Base-by-base conservation (phyloP, 1,140 invertebrate species). In the Drosophila fuyamai region DNA sequence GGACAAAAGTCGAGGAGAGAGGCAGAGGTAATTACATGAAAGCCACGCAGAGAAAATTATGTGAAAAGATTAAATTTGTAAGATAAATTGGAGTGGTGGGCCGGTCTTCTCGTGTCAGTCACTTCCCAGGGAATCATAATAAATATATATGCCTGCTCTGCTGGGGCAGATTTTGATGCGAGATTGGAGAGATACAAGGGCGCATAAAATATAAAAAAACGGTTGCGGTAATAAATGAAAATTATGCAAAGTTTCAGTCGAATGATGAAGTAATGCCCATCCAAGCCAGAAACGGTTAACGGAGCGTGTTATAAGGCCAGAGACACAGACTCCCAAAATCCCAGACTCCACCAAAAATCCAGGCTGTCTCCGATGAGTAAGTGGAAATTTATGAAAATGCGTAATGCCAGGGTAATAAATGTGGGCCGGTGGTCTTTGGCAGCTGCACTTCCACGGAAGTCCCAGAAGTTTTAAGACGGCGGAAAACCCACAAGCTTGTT, bases 11-110 rank as follows among this genome's bases (percentile, higher is more conserved):
- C 32, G 47, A 59, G 62, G 79, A 46, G 16, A 43, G 44, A 57
- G 63, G 56, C 83, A 70, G 27, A 32, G 83, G 79, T 86, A 86
- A 86, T 86, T 86, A 86, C 83, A 83, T 72, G 66, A 89, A 86
- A 86, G 83, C 83, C 84, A 73, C 77, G 81, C 75, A 54, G 62
- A 56, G 51, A 86, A 76, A 85, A 86, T 86, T 88, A 86, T 86
- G 83, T 86, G 85, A 88, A 86, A 75, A 86, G 83, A 86, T 86
- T 86, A 86, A 86, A 86, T 86, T 86, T 86, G 83, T 88, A 83
- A 88, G 83, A 86, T 86, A 86, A 88, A 88, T 86, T 79, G 76
- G 83, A 88, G 79, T 65, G 76, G 75, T 53, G 63, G 32, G 51
- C 47, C n/a, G 65, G 67, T 27, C 66, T 46, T 40, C 35, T 61